Percentiles rank a stretch among this genome's conserved stretches.
Conservation (phyloP, 2,888 invertebrate species). For the Helobdella robusta region DNA sequence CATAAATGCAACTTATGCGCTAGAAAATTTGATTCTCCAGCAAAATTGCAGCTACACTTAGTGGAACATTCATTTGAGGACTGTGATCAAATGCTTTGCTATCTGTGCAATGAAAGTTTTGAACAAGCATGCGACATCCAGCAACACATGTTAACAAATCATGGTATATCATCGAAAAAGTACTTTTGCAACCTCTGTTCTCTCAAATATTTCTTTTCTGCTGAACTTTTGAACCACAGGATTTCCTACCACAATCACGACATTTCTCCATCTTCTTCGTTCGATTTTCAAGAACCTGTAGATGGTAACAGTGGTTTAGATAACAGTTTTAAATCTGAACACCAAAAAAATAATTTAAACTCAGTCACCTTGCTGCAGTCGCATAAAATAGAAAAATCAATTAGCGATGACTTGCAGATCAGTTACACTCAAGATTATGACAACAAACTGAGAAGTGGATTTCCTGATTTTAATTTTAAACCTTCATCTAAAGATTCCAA, state of each 20-base stretch:
- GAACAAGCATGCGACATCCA: conserved; percentile 72
- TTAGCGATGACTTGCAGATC: too few species aligned
- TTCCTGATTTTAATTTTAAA: too few species aligned
- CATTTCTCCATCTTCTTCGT: background rate
- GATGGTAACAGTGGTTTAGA: too few species aligned
- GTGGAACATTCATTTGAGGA: conserved; percentile 87
- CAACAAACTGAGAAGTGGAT: too few species aligned
- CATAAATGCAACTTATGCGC: conserved; percentile 70
- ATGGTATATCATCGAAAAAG: conserved; percentile 68
- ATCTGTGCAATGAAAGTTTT: conserved; percentile 76
- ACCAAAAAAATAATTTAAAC: too few species aligned
- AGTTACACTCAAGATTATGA: too few species aligned
- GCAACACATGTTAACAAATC: conserved; percentile 60
- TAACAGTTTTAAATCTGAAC: too few species aligned
- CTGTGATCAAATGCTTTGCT: conserved; percentile 63
- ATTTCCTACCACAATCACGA: conserved; percentile 16
- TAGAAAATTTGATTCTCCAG: conserved; percentile 60
- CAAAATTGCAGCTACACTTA: conserved; percentile 73
- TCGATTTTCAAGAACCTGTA: background rate
- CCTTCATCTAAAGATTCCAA: too few species aligned
- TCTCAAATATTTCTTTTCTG: conserved; percentile 77
- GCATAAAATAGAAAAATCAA: too few species aligned
- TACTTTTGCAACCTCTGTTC: conserved; percentile 74
- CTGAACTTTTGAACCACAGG: conserved; percentile 76
- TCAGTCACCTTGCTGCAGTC: too few species aligned